These are phyloP conservation scores for Carettochelys insculpta DNA, from an alignment of 2,113 vertebrate species.

Conservation along the genomic window DNA sequence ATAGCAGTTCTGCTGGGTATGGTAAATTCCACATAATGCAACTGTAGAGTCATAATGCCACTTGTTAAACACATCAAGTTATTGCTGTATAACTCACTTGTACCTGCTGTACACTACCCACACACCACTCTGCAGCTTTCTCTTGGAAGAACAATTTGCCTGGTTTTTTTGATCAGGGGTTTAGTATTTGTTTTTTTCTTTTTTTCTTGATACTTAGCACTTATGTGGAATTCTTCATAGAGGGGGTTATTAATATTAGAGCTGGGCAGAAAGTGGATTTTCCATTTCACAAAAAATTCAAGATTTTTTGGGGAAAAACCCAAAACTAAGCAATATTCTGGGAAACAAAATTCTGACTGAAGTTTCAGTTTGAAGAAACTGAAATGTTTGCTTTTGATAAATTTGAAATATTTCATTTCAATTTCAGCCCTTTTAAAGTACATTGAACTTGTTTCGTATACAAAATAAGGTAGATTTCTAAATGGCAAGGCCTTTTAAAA, in stretches of 20 bases:
- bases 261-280: conserved; percentile 43
- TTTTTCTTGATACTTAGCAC: background rate
- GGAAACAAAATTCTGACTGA: background rate
- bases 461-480: too few species aligned
- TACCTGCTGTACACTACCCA: too few species aligned
- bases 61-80: too few species aligned
- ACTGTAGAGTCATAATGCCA: too few species aligned
- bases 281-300: background rate
- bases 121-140: too few species aligned
- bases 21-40: conserved; percentile 40
- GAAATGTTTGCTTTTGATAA: background rate
- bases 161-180: background rate
- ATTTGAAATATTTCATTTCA: background rate
- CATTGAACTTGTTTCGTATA: background rate
- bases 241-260: background rate
- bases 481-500: too few species aligned
- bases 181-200: background rate
- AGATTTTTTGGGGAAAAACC: background rate
- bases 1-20: background rate
- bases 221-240: background rate
- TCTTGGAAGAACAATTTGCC: background rate
- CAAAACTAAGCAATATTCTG: conserved; percentile 10
- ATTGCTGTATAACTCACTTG: too few species aligned
- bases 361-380: conserved; percentile 11
- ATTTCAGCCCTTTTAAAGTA: background rate